These are phyloP conservation scores for Dolichoris vasculosae DNA, from an alignment of 1,140 invertebrate genomes.

Conservation along the genomic window DNA sequence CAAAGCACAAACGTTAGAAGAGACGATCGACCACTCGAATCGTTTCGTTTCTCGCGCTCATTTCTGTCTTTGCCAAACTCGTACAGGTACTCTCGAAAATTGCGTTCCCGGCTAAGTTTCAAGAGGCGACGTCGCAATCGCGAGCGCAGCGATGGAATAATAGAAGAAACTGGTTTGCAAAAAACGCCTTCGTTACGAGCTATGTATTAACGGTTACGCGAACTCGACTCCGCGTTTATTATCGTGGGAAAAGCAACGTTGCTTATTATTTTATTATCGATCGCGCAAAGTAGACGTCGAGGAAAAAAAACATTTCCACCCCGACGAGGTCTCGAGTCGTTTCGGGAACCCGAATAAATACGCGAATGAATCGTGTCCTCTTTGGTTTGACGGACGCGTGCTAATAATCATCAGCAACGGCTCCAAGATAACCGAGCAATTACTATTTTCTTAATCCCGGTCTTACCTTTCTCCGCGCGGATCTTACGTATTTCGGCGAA, in stretches of 20 bases:
- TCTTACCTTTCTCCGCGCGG: background rate
- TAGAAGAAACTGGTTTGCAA: background rate
- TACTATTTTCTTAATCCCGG: background rate
- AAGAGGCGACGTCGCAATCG: background rate
- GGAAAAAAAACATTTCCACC: too few relatives aligned
- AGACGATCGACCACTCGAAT: background rate
- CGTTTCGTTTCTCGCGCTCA: background rate
- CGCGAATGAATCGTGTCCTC: too few relatives aligned
- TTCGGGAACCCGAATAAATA: too few relatives aligned
- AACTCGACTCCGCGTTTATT: background rate
- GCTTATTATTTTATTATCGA: background rate
- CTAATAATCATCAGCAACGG: background rate
- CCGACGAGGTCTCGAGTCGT: too few relatives aligned
- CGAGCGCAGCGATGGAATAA: background rate
- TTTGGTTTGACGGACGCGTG: background rate
- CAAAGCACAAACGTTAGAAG: constrained; percentile 8
- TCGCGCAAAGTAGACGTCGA: too few relatives aligned
- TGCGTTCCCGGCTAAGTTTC: too few relatives aligned
- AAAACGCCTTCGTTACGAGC: background rate
- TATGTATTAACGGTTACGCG: background rate
- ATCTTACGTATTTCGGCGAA: background rate
- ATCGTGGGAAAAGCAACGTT: background rate
- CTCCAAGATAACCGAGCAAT: too few relatives aligned
- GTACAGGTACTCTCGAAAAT: background rate
- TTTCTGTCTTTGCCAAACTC: background rate